These are phyloP conservation scores for Phylloscopus whistleri DNA, from an alignment of 2,113 vertebrate genomes.

Conservation along the genomic window DNA sequence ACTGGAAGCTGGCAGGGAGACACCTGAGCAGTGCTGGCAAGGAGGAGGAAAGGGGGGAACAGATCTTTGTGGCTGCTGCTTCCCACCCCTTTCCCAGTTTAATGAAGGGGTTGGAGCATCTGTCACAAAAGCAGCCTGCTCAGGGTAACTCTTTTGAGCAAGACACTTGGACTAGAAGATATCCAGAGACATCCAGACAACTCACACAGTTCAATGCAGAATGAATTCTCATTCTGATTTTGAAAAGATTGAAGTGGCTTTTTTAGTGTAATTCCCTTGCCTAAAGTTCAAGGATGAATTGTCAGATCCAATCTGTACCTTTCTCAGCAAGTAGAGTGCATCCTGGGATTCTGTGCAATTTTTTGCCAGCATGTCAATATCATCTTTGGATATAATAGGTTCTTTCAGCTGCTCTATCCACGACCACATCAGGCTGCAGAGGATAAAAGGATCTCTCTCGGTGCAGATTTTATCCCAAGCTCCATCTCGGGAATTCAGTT, in stretches of 20 bases:
- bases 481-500: slow-evolving; percentile 89
- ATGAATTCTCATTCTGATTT: neutral
- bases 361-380: slow-evolving; percentile 76
- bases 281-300: neutral
- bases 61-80: neutral
- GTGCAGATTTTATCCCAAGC: slow-evolving; percentile 89
- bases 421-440: slow-evolving; percentile 93
- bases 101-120: neutral
- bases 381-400: slow-evolving; percentile 82
- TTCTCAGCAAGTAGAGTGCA: slow-evolving; percentile 82
- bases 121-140: neutral
- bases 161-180: neutral
- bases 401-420: slow-evolving; percentile 97
- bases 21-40: neutral
- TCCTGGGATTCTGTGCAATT: slow-evolving; percentile 70
- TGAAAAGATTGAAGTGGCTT: neutral
- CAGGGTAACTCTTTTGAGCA: neutral
- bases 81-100: neutral
- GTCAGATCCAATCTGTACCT: slow-evolving; percentile 71
- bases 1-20: neutral
- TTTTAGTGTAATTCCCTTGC: neutral
- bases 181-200: neutral
- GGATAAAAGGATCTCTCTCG: slow-evolving; percentile 87
- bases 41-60: neutral
- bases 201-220: neutral